Percentiles rank a stretch among this genome's conserved stretches.
phyloP scores from a whole-genome alignment of 2,113 vertebrate species.

The Nothocercus julius region DNA sequence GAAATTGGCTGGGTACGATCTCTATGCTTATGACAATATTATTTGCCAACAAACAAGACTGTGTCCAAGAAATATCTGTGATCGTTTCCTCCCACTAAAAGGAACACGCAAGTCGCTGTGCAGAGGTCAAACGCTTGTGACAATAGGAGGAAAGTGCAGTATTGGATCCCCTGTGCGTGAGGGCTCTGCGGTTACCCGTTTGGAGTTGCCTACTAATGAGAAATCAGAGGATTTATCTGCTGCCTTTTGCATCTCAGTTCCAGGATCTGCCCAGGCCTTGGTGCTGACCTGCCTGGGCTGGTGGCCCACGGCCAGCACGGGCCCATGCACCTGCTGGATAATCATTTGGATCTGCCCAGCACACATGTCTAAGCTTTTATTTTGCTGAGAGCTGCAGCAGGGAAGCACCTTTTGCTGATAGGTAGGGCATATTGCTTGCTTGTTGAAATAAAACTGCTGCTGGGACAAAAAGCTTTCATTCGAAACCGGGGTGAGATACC shows the following conservation, averaged over 20 bases:
- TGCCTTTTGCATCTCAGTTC: too few species aligned
- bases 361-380: background rate
- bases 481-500: background rate
- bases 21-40: background rate
- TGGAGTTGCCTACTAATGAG: background rate
- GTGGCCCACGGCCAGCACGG: background rate
- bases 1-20: background rate
- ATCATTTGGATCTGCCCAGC: background rate
- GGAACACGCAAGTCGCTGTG: background rate
- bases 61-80: slow-evolving; percentile 16
- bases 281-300: background rate
- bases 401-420: background rate
- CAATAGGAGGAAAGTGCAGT: background rate
- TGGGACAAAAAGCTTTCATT: background rate
- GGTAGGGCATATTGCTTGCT: background rate
- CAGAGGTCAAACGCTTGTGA: background rate
- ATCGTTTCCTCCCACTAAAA: background rate
- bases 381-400: rapidly evolving
- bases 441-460: background rate
- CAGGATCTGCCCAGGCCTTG: background rate
- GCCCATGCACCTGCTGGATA: background rate
- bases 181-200: background rate
- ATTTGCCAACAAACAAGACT: slow-evolving; percentile 25
- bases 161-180: background rate
- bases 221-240: background rate